Conservation (phyloP, 2,113 vertebrate genomes). For the Sceloporus tristichus region DNA sequence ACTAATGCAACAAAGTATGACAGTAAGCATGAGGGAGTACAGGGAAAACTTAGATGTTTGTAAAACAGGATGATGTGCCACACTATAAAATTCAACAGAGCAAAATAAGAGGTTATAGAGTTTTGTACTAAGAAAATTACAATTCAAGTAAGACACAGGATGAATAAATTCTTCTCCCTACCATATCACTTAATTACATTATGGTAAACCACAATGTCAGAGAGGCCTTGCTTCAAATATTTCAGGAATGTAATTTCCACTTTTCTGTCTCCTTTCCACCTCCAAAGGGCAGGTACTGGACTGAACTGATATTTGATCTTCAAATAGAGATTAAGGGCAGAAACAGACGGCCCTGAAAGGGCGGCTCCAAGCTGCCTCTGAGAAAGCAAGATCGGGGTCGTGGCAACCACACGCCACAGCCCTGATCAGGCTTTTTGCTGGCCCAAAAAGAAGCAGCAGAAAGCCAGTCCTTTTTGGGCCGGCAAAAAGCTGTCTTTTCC, state of each 20-base stretch:
- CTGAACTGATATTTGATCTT: neutral
- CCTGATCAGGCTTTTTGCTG: too few relatives aligned
- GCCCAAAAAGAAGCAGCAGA: too few relatives aligned
- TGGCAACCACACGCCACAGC: too few relatives aligned
- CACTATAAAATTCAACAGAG: neutral
- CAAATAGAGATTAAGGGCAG: neutral
- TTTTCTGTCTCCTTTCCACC: too few relatives aligned
- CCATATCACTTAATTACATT: neutral
- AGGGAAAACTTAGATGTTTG: neutral
- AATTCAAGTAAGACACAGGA: neutral
- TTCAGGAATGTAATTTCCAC: neutral
- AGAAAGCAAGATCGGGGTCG: too few relatives aligned
- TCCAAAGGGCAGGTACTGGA: neutral
- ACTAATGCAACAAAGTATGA: neutral
- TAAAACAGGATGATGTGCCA: neutral
- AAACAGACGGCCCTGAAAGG: too few relatives aligned
- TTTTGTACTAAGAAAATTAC: neutral
- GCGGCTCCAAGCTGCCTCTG: too few relatives aligned
- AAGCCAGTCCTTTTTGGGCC: too few relatives aligned
- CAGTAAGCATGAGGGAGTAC: neutral
- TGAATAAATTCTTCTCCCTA: neutral
- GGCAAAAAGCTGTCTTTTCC: too few relatives aligned
- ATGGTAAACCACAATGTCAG: neutral
- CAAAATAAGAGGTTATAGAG: neutral
- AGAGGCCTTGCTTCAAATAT: neutral